A percentile compares a stretch with the other conserved stretches of the same genome.
Evolutionary conservation across 2,113 vertebrate species (phyloP).

Genomic region (Campylomormyrus tamandua): DNA sequence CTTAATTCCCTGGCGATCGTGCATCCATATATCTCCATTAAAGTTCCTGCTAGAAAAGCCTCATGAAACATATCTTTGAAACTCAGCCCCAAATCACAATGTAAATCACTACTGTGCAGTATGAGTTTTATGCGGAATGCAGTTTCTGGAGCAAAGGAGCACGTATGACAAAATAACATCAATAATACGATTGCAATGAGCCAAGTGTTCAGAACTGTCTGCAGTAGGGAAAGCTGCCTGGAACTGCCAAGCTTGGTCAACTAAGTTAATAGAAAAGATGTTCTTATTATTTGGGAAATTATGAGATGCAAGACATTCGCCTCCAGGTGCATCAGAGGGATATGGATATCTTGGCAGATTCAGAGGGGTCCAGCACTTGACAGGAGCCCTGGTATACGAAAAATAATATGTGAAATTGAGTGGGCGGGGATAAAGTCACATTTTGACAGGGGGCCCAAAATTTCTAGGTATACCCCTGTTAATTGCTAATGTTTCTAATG

Average conservation of each 20-base stretch:
- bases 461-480: neutral
- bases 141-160: neutral
- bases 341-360: neutral
- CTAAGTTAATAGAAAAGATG: neutral
- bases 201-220: neutral
- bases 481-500: neutral
- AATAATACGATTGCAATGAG: neutral
- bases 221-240: neutral
- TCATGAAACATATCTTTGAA: neutral
- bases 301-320: neutral
- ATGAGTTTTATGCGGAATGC: neutral
- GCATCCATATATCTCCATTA: neutral
- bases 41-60: neutral
- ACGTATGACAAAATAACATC: neutral
- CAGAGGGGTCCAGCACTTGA: neutral
- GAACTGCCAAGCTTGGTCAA: neutral
- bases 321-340: neutral
- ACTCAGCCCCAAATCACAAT: neutral
- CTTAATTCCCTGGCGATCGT: slow-evolving; percentile 4
- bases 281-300: neutral
- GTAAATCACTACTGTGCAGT: neutral
- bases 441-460: neutral
- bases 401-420: neutral
- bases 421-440: neutral
- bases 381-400: neutral